Conservation (phyloP, 2,113 vertebrate genomes). For the Megaceryle maxima region DNA sequence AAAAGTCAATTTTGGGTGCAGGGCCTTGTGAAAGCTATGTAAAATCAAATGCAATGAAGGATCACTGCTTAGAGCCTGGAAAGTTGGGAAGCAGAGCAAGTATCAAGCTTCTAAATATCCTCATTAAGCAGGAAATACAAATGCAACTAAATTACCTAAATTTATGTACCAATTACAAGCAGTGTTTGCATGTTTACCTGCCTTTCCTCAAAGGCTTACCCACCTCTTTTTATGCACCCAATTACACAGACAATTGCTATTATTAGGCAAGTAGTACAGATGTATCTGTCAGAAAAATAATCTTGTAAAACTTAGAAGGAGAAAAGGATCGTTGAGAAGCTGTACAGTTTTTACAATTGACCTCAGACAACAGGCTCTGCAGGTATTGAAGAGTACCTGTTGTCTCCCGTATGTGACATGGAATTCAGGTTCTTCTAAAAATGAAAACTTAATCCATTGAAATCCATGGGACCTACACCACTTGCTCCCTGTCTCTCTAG, state of each 20-base stretch:
- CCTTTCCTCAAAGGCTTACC: constrained; percentile 26
- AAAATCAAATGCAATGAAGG: not conserved
- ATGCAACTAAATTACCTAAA: constrained; percentile 35
- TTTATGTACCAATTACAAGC: constrained; percentile 52
- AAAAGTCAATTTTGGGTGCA: not conserved
- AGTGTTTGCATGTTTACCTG: constrained; percentile 24
- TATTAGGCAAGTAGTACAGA: constrained; percentile 17
- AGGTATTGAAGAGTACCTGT: not conserved
- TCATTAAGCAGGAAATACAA: constrained; percentile 10
- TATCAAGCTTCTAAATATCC: not conserved
- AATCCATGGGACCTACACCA: not conserved
- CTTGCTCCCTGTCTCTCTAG: not conserved
- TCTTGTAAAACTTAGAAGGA: not conserved
- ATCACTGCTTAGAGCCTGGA: not conserved
- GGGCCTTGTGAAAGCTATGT: not conserved
- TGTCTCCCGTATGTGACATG: accelerated
- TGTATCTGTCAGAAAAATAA: constrained; percentile 6
- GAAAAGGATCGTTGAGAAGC: not conserved
- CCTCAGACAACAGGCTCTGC: not conserved
- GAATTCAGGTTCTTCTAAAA: not conserved
- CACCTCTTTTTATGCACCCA: constrained; percentile 36
- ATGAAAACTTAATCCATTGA: not conserved
- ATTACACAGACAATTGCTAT: constrained; percentile 33
- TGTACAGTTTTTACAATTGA: not conserved
- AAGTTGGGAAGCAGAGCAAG: not conserved